Base-by-base conservation (phyloP, 2,113 vertebrate genomes). In the Pyrgilauda ruficollis region DNA sequence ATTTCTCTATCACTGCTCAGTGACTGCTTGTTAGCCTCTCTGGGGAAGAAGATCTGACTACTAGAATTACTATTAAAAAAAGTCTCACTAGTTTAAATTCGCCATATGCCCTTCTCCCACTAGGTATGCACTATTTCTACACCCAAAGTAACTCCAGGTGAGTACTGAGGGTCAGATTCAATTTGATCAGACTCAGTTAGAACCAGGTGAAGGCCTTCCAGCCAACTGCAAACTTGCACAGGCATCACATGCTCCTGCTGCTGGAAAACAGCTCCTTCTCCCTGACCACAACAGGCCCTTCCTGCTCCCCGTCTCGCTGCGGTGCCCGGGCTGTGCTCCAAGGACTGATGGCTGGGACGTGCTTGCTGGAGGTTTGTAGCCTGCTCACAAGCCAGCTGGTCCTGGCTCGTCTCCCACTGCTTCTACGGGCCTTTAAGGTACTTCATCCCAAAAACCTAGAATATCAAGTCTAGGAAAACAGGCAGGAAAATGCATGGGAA, bases 391-490 rank as follows among this genome's bases (percentile, higher is more conserved):
- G 62, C 66, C 90, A 92, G 52, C 73, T 76, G 69, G 28, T 92
- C 66, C 77, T 94, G 86, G 92, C 90, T 94, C 73, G 89, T 62
- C 84, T 94, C 76, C 83, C 69, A 68, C 68, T 56, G 83, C 88
- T 94, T 84, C 93, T 78, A 87, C 23, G 82, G 73, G 93, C 49
- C 83, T 92, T 70, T 91, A 93, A 88, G 47, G 79, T 46, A 63
- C 68, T 94, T 90, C 68, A 66, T 88, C 52, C 61, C 69, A 95
- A 84, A 94, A 92, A 72, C 83, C 86, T 94, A 43, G 73, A 97
- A 93, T 73, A 92, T 70, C 90, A 95, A 94, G 73, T 69, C 64
- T 64, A 86, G 79, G 94, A 67, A 58, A 91, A 87, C 46, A 95
- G 55, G 43, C 17, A 62, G 63, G 75, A 90, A 88, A 88, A 74